Base-by-base conservation (phyloP, 2,797 vertebrate genomes). In the Galaxias olidus region DNA sequence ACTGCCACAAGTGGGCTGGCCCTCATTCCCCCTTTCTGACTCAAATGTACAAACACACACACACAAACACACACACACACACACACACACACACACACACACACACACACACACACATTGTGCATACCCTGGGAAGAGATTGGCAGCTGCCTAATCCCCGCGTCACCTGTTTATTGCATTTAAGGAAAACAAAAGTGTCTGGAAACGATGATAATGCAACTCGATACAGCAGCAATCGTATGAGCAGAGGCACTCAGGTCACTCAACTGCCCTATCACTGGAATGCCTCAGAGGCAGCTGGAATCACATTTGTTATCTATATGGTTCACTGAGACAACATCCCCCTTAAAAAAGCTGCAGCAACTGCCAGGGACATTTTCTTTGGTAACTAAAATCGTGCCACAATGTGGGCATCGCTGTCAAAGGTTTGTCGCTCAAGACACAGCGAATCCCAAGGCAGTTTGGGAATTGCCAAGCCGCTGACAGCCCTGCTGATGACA, bases 151-250 rank as follows among this genome's bases (percentile, higher is more conserved):
- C 40, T 71, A 86, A 87, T 83, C 84, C 83, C 75, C 77, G 30
- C 30, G 70, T 89, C 90, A 92, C 84, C 91, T 92, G 91, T 84
- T 91, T 82, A 72, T 86, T 88, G 84, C 75, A 73, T 73, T 83
- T 83, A 75, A 74, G 12, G 40, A 78, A 30, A 30, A 30, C 80
- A 74, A 83, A 86, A 72, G 84, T 72, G 75, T 71, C 83, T 82
- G 71, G 62, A 71, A 87, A 91, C 91, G 91, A 91, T 87, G 80
- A 80, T 14, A 19, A 12, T 4, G 88, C 65, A 91, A 93, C 84
- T 61, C 0, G 84, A 91, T 86, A 75, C 73, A 6, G 76, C 79
- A 75, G 61, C 75, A 65, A 83, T 76, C 40, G 7, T 14, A 48
- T 2, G 47, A 78, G 61, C 56, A 79, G 72, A 79, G 83, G 80